phyloP scores from a whole-genome alignment of 2,888 invertebrate genomes.

The Iphiclides podalirius region DNA sequence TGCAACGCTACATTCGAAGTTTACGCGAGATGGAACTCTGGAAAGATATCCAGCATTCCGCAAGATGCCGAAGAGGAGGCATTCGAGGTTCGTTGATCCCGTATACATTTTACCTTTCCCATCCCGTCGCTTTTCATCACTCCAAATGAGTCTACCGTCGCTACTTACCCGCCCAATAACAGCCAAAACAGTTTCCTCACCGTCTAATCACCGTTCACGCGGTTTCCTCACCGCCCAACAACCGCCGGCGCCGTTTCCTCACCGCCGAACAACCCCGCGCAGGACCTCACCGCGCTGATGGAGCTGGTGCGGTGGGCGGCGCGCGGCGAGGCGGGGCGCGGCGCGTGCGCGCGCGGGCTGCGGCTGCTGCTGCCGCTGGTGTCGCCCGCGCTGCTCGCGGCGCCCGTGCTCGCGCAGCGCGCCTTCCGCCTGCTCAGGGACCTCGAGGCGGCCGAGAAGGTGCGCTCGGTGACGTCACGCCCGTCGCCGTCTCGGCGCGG shows the following conservation, averaged over 20 bases:
- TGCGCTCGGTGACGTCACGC: constrained; percentile 24
- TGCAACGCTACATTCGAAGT: constrained; percentile 85
- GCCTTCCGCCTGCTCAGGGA: constrained; percentile 67
- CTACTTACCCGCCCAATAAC: too few species aligned
- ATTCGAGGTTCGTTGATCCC: constrained; percentile 67
- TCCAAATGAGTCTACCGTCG: too few species aligned
- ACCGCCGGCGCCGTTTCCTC: too few species aligned
- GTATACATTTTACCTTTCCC: too few species aligned
- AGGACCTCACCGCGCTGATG: constrained; percentile 89
- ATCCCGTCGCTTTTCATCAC: too few species aligned
- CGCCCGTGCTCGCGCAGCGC: constrained; percentile 59
- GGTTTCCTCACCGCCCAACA: neutral
- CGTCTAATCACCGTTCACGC: neutral
- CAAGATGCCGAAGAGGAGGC: constrained; percentile 85
- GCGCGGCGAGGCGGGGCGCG: constrained; percentile 41
- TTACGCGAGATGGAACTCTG: constrained; percentile 83
- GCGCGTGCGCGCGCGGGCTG: constrained; percentile 57
- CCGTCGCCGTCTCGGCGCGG: too few species aligned
- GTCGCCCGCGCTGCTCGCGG: constrained; percentile 50
- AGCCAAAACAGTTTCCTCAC: too few species aligned
- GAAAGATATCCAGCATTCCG: constrained; percentile 81
- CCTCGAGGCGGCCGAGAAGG: constrained; percentile 61
- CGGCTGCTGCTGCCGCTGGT: constrained; percentile 53
- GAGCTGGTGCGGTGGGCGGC: constrained; percentile 81
- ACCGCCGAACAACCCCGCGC: constrained; percentile 29